phyloP scores from a whole-genome alignment of 2,888 invertebrate genomes.

The Nomada lathburiana region DNA sequence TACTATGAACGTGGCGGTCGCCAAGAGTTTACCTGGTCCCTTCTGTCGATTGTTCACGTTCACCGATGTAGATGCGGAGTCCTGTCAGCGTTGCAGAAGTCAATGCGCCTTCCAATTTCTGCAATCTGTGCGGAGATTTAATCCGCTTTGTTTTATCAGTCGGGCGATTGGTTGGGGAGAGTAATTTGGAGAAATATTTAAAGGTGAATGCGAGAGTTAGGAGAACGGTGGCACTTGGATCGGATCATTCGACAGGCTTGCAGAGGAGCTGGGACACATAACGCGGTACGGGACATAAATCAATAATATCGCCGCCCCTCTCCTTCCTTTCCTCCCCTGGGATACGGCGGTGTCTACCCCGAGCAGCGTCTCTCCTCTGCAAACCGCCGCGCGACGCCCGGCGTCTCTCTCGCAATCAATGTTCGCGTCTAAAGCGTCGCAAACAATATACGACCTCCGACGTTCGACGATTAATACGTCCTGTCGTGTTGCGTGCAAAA shows the following conservation, averaged over 20 bases:
- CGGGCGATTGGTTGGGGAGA: too few relatives aligned
- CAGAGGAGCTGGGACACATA: slow-evolving; percentile 77
- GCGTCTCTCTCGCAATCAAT: slow-evolving; percentile 83
- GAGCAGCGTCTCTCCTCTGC: slow-evolving; percentile 70
- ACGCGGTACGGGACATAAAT: slow-evolving; percentile 86
- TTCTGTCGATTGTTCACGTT: background rate
- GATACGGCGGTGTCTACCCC: slow-evolving; percentile 75
- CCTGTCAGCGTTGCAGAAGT: too few relatives aligned
- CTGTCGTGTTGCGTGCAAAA: slow-evolving; percentile 46
- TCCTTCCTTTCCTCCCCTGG: slow-evolving; percentile 80
- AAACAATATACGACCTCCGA: slow-evolving; percentile 64
- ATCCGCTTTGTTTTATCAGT: background rate
- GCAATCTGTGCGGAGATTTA: too few relatives aligned
- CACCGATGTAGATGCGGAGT: too few relatives aligned
- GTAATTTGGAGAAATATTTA: slow-evolving; percentile 14
- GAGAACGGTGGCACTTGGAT: slow-evolving; percentile 67
- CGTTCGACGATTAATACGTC: slow-evolving; percentile 63
- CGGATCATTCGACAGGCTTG: slow-evolving; percentile 75
- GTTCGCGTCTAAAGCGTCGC: slow-evolving; percentile 79
- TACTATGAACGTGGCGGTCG: slow-evolving; percentile 47
- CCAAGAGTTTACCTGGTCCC: slow-evolving; percentile 20
- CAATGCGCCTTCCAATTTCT: too few relatives aligned
- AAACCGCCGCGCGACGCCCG: slow-evolving; percentile 74
- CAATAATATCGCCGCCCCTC: slow-evolving; percentile 86
- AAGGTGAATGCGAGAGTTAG: slow-evolving; percentile 47